Conservation (phyloP, 2,797 vertebrate genomes). For the Myotis vivesi region DNA sequence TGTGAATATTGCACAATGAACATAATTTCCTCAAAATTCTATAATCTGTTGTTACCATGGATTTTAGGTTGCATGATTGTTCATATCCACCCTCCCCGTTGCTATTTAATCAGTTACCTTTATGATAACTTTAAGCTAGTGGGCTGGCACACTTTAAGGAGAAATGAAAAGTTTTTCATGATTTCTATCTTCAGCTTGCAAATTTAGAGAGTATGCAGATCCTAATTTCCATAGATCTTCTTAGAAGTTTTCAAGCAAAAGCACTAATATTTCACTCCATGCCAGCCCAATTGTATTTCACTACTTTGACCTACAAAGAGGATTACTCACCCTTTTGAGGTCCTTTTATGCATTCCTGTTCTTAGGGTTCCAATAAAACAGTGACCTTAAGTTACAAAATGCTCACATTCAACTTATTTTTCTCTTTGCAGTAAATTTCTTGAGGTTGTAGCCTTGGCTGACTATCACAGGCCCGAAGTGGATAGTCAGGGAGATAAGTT, state of each 20-base stretch:
- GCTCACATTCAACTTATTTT: conserved; percentile 27
- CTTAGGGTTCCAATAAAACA: not conserved
- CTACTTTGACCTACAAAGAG: not conserved
- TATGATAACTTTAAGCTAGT: not conserved
- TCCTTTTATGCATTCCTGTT: not conserved
- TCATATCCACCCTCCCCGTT: not conserved
- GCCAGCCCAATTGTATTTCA: not conserved
- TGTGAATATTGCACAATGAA: not conserved
- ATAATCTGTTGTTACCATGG: not conserved
- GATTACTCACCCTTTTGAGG: not conserved
- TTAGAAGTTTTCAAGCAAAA: not conserved
- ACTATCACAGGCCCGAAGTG: not conserved
- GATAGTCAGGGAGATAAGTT: conserved; percentile 14
- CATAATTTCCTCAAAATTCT: not conserved
- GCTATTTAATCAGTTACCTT: not conserved
- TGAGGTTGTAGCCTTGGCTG: not conserved
- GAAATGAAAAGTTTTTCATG: conserved; percentile 5
- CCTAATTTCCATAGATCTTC: not conserved
- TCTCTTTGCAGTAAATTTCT: conserved; percentile 8
- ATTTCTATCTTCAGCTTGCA: not conserved
- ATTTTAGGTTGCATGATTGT: not conserved
- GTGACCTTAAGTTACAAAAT: not conserved
- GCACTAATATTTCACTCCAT: not conserved
- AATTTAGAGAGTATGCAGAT: not conserved
- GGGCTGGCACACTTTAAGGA: not conserved